phyloP scores from a whole-genome alignment of 2,113 vertebrate species.

The Sterrhoptilus dennistouni region DNA sequence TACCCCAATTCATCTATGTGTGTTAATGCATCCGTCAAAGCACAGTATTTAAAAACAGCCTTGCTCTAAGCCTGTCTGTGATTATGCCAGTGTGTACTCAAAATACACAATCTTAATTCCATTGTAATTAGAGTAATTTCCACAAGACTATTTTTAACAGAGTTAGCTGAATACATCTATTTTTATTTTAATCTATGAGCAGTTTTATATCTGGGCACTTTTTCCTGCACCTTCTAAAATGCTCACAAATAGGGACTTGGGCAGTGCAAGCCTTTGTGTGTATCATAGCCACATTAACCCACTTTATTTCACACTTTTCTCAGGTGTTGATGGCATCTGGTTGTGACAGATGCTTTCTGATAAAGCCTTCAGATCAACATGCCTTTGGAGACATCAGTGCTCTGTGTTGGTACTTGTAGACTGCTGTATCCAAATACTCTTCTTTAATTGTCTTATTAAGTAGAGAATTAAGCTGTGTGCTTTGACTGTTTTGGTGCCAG shows the following conservation, averaged over 20 bases:
- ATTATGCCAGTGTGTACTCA: neutral
- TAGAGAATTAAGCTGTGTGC: slow-evolving; percentile 59
- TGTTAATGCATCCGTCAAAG: neutral
- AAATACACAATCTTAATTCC: neutral
- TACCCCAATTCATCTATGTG: neutral
- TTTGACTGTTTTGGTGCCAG: slow-evolving; percentile 58
- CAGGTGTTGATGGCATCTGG: slow-evolving; percentile 63
- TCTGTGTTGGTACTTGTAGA: slow-evolving; percentile 65
- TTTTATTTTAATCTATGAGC: neutral
- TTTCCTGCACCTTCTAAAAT: neutral
- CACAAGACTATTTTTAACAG: neutral
- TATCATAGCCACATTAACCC: neutral
- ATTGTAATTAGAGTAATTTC: neutral
- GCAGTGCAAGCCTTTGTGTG: neutral
- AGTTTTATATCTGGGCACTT: neutral
- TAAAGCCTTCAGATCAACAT: slow-evolving; percentile 61
- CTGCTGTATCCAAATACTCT: slow-evolving; percentile 62
- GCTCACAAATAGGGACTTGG: neutral
- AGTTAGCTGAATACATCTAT: neutral
- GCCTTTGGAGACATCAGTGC: slow-evolving; percentile 61
- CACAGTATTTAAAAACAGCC: neutral
- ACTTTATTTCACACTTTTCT: slow-evolving; percentile 40
- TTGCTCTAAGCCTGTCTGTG: neutral
- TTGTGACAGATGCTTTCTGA: slow-evolving; percentile 65
- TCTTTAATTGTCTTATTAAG: slow-evolving; percentile 74